Percentiles rank a stretch among this genome's conserved stretches.
These are phyloP conservation scores for Corythaixoides concolor DNA, from an alignment of 2,113 vertebrate species.

Conservation along the genomic window DNA sequence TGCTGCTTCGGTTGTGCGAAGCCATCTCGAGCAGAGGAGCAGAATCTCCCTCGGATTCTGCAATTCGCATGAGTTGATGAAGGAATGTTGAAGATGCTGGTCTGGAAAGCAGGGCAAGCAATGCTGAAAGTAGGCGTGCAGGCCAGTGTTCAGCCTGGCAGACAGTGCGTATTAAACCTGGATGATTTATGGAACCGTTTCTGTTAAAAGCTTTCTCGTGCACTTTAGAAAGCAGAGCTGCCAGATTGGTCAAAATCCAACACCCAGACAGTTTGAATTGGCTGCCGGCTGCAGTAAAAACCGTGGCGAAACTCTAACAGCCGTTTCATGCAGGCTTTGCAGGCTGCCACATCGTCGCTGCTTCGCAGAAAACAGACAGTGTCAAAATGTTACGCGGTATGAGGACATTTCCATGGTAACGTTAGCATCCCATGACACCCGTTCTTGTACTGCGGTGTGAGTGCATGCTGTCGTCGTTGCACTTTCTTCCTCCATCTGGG, in stretches of 20 bases:
- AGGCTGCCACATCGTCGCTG: slow-evolving; percentile 7
- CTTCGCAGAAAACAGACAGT: slow-evolving; percentile 25
- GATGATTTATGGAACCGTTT: slow-evolving; percentile 28
- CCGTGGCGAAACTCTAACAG: background rate
- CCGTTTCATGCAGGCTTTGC: background rate
- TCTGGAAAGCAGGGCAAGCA: background rate
- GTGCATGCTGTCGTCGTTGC: background rate
- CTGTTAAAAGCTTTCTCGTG: slow-evolving; percentile 44
- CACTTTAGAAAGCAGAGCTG: background rate
- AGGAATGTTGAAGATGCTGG: accelerated
- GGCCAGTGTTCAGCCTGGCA: background rate
- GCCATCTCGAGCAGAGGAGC: background rate
- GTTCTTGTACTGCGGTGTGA: background rate
- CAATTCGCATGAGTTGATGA: accelerated
- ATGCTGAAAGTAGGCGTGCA: background rate
- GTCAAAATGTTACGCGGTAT: slow-evolving; percentile 38
- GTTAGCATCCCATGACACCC: slow-evolving; percentile 50
- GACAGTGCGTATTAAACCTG: background rate
- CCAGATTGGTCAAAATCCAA: slow-evolving; percentile 32
- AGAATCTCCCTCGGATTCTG: background rate
- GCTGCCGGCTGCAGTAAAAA: background rate
- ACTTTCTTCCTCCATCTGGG: slow-evolving; percentile 17
- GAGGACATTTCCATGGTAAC: slow-evolving; percentile 69
- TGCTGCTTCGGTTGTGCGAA: accelerated
- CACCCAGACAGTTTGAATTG: slow-evolving; percentile 19